Base-by-base conservation (phyloP, 2,113 vertebrate species). In the Salvelinus fontinalis region DNA sequence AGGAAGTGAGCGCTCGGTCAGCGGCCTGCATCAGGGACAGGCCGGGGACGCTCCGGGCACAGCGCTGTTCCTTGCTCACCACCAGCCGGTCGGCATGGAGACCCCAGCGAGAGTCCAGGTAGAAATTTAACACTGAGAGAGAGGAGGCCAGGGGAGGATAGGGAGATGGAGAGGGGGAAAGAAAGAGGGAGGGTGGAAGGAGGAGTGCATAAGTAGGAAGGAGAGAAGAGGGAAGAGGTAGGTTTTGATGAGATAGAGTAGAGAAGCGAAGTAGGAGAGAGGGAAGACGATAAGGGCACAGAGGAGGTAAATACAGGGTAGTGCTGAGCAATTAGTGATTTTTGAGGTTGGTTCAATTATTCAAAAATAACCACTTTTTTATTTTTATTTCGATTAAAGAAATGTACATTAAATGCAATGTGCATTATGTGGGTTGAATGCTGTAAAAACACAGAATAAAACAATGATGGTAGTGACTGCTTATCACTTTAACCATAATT, bases 31-130 rank as follows among this genome's bases (percentile, higher is more conserved):
- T 85, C 76, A 94, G 85, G 73, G 97, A 97, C 60, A 99, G 92
- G 34, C 97, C 97, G 0, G 97, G 96, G 0, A 98, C 94, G 0
- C 97, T 98, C 72, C 97, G 96, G 69, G 97, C 97, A 0, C 96
- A 94, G 0, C 97, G 94, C 93, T 97, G 96, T 94, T 98, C 97
- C 90, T 97, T 98, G 87, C 95, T 97, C 88, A 99, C 95, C 83
- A 96, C 96, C 90, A 99, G 85, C 44, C 97, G 93, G 89, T 99
- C 97, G 2, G 96, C 95, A 74, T 96, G 96, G 39, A 96, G 93
- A 66, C 97, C 97, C 95, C 97, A 99, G 75, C 97, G 96, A 72
- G 96, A 96, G 77, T 99, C 97, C 76, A 99, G 90, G 90, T 97
- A 97, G 92, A 99, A 99, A 90, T 97, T 98, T 54, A 99, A 92